Conservation (phyloP, 2,888 invertebrate genomes). For the Nineta flava region DNA sequence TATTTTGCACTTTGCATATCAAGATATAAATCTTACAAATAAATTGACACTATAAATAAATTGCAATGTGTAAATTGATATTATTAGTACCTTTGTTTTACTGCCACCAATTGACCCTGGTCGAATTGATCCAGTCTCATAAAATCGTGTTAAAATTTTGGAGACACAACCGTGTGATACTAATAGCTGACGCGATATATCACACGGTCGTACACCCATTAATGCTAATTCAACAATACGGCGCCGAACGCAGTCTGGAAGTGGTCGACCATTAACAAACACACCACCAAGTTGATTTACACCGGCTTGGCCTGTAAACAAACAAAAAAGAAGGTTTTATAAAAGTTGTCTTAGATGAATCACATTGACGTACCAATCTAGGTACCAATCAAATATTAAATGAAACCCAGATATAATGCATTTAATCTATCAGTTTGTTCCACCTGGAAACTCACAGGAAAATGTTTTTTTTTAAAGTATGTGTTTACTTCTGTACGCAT, state of each 20-base stretch:
- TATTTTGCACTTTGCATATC: too few species aligned
- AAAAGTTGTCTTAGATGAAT: too few species aligned
- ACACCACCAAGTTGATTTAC: slow-evolving; percentile 95
- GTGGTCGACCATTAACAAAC: slow-evolving; percentile 92
- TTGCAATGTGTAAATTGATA: too few species aligned
- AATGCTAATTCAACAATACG: slow-evolving; percentile 89
- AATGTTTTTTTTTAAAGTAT: too few species aligned
- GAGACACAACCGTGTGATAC: slow-evolving; percentile 96
- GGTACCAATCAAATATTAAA: too few species aligned
- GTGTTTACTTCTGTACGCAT: too few species aligned
- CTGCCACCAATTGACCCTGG: slow-evolving; percentile 92
- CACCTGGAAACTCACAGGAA: too few species aligned
- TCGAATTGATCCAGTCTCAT: slow-evolving; percentile 91
- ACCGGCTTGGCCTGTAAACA: slow-evolving; percentile 74
- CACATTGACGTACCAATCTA: too few species aligned
- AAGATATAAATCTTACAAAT: too few species aligned
- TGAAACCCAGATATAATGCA: too few species aligned
- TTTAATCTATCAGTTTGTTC: too few species aligned
- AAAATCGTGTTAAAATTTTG: slow-evolving; percentile 89
- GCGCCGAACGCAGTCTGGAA: slow-evolving; percentile 85
- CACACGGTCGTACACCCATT: slow-evolving; percentile 89
- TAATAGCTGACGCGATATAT: slow-evolving; percentile 86
- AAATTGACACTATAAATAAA: too few species aligned
- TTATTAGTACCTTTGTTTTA: slow-evolving; percentile 67
- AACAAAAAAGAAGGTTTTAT: slow-evolving; percentile 5